Evolutionary conservation across 2,113 vertebrate species (phyloP).

Genomic region (Mobula birostris): DNA sequence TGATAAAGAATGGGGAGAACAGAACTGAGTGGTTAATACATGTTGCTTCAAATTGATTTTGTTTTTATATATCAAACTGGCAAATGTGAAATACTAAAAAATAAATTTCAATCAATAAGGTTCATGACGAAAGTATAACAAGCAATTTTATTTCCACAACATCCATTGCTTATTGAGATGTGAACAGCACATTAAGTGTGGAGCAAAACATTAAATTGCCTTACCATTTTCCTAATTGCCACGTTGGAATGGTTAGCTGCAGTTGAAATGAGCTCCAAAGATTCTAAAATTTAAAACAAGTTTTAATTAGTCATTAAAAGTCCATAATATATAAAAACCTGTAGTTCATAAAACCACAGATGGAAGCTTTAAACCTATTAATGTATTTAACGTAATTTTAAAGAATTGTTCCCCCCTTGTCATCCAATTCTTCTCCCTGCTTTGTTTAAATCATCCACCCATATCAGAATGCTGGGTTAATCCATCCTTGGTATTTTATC

Average conservation of each 20-base stretch:
- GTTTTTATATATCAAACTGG: not conserved
- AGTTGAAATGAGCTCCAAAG: constrained; percentile 90
- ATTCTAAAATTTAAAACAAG: constrained; percentile 62
- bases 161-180: not conserved
- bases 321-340: not conserved
- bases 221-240: constrained; percentile 93
- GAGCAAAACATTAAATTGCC: constrained; percentile 41
- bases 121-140: not conserved
- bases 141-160: not conserved
- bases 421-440: not conserved
- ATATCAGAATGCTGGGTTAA: not conserved
- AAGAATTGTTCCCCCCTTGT: not conserved
- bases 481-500: not conserved
- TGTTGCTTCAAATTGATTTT: not conserved
- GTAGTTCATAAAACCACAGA: not conserved
- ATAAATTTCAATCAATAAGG: not conserved
- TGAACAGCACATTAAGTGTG: not conserved
- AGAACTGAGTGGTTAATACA: not conserved
- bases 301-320: not conserved
- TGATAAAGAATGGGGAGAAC: not conserved
- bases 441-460: not conserved
- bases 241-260: constrained; percentile 94
- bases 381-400: not conserved
- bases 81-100: not conserved
- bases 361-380: not conserved